Conservation (phyloP, 2,113 vertebrate species). For the Pangasianodon hypophthalmus region DNA sequence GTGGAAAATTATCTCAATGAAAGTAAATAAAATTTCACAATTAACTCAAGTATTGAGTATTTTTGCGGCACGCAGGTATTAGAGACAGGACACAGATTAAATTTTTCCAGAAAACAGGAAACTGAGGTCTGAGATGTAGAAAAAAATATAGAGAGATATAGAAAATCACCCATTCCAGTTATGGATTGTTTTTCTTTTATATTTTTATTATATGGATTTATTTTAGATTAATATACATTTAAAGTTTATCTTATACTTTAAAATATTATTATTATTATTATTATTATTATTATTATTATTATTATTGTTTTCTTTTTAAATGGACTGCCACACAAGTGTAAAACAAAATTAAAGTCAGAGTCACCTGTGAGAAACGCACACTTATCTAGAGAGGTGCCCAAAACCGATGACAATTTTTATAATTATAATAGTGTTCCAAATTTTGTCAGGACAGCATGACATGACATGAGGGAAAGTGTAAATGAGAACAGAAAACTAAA, state of each 20-base stretch:
- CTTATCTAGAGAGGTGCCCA: too few relatives aligned
- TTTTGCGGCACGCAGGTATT: not conserved
- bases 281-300: too few relatives aligned
- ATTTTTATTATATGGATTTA: not conserved
- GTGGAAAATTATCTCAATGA: not conserved
- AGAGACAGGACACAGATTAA: not conserved
- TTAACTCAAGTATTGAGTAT: not conserved
- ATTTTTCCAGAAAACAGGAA: not conserved
- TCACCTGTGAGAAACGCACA: not conserved
- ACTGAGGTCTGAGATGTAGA: not conserved
- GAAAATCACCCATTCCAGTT: not conserved
- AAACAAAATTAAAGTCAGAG: not conserved
- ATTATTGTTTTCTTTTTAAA: not conserved
- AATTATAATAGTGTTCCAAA: not conserved
- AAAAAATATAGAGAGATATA: not conserved
- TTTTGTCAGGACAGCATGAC: not conserved
- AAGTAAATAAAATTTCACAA: not conserved
- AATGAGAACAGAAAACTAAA: conserved; percentile 4
- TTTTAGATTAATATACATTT: not conserved
- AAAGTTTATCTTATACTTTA: not conserved
- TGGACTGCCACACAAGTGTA: not conserved
- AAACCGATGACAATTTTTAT: not conserved
- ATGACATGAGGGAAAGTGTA: not conserved
- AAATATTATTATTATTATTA: too few relatives aligned
- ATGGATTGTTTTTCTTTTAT: not conserved